Percentiles rank a stretch among this genome's conserved stretches.
Conservation (phyloP, 2,888 invertebrate species). For the Leucophora obtusa region DNA sequence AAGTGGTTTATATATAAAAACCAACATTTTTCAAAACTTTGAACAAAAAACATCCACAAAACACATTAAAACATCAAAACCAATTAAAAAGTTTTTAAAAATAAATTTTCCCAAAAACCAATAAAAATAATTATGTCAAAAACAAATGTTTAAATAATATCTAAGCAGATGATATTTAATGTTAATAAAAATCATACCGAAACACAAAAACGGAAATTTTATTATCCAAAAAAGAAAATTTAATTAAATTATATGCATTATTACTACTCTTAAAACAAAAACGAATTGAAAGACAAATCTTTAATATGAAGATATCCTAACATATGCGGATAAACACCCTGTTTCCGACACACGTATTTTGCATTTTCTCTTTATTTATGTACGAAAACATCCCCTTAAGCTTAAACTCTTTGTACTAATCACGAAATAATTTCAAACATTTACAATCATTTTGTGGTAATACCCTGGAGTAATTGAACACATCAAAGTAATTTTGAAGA, state of each 20-base stretch:
- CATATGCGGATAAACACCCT: constrained; percentile 61
- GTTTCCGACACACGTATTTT: constrained; percentile 38
- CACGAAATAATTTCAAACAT: constrained; percentile 68
- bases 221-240: constrained; percentile 25
- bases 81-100: too few species aligned
- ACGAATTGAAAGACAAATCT: constrained; percentile 8
- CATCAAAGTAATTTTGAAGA: constrained; percentile 63
- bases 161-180: constrained; percentile 44
- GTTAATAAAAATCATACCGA: constrained; percentile 30
- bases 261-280: constrained; percentile 25
- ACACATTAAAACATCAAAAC: too few species aligned
- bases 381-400: constrained; percentile 58
- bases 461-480: constrained; percentile 63
- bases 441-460: constrained; percentile 66
- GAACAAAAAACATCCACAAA: too few species aligned
- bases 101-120: not conserved
- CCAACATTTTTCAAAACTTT: too few species aligned
- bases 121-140: constrained; percentile 42
- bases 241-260: constrained; percentile 51
- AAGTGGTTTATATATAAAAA: too few species aligned
- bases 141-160: constrained; percentile 36
- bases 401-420: constrained; percentile 65
- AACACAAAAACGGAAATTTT: not conserved
- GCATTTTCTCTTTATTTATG: constrained; percentile 34
- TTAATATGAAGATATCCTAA: constrained; percentile 36